Base-by-base conservation (phyloP, 92 coral and sea anemone genomes). In the Epizoanthus ramosus region DNA sequence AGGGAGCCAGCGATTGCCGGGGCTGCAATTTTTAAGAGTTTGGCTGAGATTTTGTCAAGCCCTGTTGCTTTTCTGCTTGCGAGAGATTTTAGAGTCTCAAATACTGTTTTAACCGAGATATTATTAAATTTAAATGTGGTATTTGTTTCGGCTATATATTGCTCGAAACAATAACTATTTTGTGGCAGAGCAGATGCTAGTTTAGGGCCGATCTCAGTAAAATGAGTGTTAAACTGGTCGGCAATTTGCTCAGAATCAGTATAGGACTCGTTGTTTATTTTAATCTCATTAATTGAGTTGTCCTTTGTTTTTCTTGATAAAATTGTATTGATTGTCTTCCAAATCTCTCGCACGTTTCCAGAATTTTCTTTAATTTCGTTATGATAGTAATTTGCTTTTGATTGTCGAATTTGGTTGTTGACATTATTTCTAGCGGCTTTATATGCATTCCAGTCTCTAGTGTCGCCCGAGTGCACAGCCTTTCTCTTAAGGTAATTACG, bases 131-230 rank as follows among this genome's bases (percentile, higher is more conserved):
- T 43, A 74, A 74, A 74, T 21, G 16, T 74, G 10, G 65, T 53
- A 13, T 74, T 60, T 28, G 63, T 60, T 52, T 74, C 53, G 45
- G 61, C 53, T 53, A 74, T 22, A 53, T 74, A 74, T 43, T 74
- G 64, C 45, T 74, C 63, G 24, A 74, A 74, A 35, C 31, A 21
- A 21, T 52, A 53, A 18, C 13, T 74, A 15, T 43, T 74, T 31
- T 65, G 35, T 41, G 71, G 80, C 33, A 53, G 80, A 43, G 61
- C 64, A 74, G 64, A 31, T 31, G 80, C 80, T 47, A 74, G 80
- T 37, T 79, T 79, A 23, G 83, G 41, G 39, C 83, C 83, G 18
- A 79, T 61, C 47, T 58, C 83, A 57, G 83, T 79, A 58, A 76
- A 76, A 57, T 76, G 82, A 24, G 39, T 76, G 82, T 76, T 76